Evolutionary conservation across 2,797 vertebrate species (phyloP).

Genomic region (Vultur gryphus): DNA sequence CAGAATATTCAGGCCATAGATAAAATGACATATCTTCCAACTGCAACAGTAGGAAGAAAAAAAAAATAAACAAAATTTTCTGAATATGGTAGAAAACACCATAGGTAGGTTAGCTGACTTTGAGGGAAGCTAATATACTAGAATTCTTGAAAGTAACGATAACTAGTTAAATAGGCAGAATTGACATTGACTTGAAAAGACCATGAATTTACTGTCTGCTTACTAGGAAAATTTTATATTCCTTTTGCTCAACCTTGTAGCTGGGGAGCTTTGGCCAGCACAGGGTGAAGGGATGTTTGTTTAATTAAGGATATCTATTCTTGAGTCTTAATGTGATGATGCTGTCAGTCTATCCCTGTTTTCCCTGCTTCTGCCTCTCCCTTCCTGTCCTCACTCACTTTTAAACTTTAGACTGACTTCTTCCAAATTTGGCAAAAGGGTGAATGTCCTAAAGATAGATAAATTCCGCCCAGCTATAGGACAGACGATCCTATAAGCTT

Average conservation of each 20-base stretch:
- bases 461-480: background rate
- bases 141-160: background rate
- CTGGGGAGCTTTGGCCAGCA: background rate
- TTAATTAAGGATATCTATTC: background rate
- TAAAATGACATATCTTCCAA: background rate
- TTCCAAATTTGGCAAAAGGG: background rate
- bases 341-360: background rate
- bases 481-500: background rate
- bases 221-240: background rate
- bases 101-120: background rate
- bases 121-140: background rate
- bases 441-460: background rate
- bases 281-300: background rate
- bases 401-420: background rate
- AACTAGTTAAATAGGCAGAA: background rate
- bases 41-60: background rate
- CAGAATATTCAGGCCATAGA: background rate
- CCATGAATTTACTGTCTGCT: background rate
- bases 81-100: background rate
- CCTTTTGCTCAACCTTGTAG: background rate
- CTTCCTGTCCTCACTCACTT: background rate
- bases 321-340: background rate
- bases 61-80: background rate
- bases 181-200: background rate
- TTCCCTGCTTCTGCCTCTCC: background rate